A percentile compares a stretch with the other conserved stretches of the same genome.
Evolutionary conservation across 2,888 invertebrate species (phyloP).

Genomic region (Melanotus villosus): DNA sequence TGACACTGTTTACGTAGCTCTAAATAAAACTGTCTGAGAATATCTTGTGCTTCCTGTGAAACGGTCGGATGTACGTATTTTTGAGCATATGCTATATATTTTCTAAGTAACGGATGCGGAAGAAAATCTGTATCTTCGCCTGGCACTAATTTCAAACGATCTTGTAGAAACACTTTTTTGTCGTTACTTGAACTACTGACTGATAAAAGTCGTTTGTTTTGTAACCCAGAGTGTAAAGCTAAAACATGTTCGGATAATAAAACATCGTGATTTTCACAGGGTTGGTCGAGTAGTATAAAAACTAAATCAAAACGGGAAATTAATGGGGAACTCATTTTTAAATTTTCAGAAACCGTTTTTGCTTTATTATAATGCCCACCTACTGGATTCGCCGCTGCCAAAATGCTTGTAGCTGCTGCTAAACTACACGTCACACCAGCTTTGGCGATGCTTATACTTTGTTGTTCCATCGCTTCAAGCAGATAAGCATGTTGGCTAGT

Average conservation of each 20-base stretch:
- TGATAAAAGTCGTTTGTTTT: slow-evolving; percentile 47
- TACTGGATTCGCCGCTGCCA: slow-evolving; percentile 94
- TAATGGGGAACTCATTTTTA: slow-evolving; percentile 87
- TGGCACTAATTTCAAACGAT: slow-evolving; percentile 72
- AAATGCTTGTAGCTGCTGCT: slow-evolving; percentile 86
- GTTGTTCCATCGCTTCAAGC: slow-evolving; percentile 96
- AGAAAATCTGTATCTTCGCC: slow-evolving; percentile 80
- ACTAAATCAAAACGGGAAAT: slow-evolving; percentile 94
- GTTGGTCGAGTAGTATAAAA: slow-evolving; percentile 90
- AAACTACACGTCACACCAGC: slow-evolving; percentile 89
- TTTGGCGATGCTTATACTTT: slow-evolving; percentile 91
- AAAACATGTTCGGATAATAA: slow-evolving; percentile 88
- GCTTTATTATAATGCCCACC: slow-evolving; percentile 90
- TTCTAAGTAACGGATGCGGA: slow-evolving; percentile 83
- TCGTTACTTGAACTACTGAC: neutral
- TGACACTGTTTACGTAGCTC: slow-evolving; percentile 80
- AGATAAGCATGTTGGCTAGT: slow-evolving; percentile 83
- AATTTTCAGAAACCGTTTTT: slow-evolving; percentile 91
- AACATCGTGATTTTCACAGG: slow-evolving; percentile 74
- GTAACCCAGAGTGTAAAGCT: slow-evolving; percentile 77
- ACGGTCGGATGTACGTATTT: slow-evolving; percentile 89
- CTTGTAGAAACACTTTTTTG: slow-evolving; percentile 49
- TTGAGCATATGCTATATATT: slow-evolving; percentile 93
- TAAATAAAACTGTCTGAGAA: slow-evolving; percentile 85
- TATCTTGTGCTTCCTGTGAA: slow-evolving; percentile 78